Evolutionary conservation across 2,888 invertebrate genomes (phyloP), one percentile per base, ranked within the genome.

Genomic region (Hyposoter dolosus): DNA sequence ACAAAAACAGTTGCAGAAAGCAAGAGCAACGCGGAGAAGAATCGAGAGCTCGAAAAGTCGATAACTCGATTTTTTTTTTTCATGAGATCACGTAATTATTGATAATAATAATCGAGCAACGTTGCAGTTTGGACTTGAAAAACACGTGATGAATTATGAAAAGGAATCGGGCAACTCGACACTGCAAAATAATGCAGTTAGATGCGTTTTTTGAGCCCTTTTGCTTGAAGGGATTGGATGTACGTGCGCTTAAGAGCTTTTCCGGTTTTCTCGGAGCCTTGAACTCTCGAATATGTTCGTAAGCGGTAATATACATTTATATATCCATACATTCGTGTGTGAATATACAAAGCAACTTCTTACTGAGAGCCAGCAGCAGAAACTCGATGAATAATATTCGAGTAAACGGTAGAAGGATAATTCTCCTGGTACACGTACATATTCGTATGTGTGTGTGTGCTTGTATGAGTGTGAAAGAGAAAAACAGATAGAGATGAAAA

Each of bases 351-450:
- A 66, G 45, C 50, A 10, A 65, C 43, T 82, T 68, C 79, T 79
- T 66, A 15, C 71, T n/a, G 9, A 45, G 53, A 68, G 47, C 77
- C 60, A 68, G 72, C 72, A 53, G 66, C 45, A 60, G 75, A 47
- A 65, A 72, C 80, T 68, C 85, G 83, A 85, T 83, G 85, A 83
- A 85, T 85, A 85, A 85, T 85, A 85, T 85, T 80, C 76, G 80
- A 80, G 85, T 60, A 75, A 82, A 75, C 63, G 23, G 72, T 79
- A 66, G 47, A 83, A 50, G 80, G 79, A 85, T 85, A 76, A 85
- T 83, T 85, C 85, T 80, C 35, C 19, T 28, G 45, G 79, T 75
- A 66, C 74, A 74, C 66, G 35, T 3, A 32, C 40, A 40, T 40
- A 40, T 40, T 10, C 10, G 40, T 40, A 35, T 35, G 50, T 35